Base-by-base conservation (phyloP, 2,888 invertebrate species). In the Spialia ferax region DNA sequence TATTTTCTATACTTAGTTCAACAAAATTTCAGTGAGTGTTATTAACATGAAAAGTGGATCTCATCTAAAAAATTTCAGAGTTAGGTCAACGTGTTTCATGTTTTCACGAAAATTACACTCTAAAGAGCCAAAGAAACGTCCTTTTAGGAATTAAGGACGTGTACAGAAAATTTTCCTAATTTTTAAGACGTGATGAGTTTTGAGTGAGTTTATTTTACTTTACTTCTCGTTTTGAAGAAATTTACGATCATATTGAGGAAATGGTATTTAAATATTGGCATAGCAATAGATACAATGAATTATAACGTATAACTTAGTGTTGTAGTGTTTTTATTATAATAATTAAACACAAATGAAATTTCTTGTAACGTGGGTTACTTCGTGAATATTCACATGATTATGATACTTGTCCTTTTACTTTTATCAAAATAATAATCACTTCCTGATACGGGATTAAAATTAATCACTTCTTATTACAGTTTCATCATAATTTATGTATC, bases 21-120 rank as follows among this genome's bases (percentile, higher is more conserved):
- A 7, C 0, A 15, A 18, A 15, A 42, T 13, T 42, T 15, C 15
- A 15, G 42, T 8, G 4, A 42, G 15, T 42, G 10, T 15, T 42
- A 42, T 15, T 10, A 0, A 15, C 15, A 0, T 15, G 1, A 13
- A 35, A 35, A 35, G 11, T 35, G 3, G 13, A 35, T 35, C 5
- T 2, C 13, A 13, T 5, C 38, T 42, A 5, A 15, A 42, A 42
- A 42, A 15, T 42, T 42, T 15, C 38, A 1, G n/a, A 42, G 38
- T 15, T 42, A 15, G 38, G 32, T 42, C 6, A 15, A n/a, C 15
- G 42, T 42, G 15, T 55, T 55, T 29, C 29, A 55, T n/a, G 54
- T 29, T 55, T 55, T 55, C 29, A n/a, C 29, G 29, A 26, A 55
- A 55, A 55, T 55, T 55, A 55, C 29, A 29, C 54, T 29, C 18